Base-by-base conservation (phyloP, 2,888 invertebrate species). In the Nyleta sp. region DNA sequence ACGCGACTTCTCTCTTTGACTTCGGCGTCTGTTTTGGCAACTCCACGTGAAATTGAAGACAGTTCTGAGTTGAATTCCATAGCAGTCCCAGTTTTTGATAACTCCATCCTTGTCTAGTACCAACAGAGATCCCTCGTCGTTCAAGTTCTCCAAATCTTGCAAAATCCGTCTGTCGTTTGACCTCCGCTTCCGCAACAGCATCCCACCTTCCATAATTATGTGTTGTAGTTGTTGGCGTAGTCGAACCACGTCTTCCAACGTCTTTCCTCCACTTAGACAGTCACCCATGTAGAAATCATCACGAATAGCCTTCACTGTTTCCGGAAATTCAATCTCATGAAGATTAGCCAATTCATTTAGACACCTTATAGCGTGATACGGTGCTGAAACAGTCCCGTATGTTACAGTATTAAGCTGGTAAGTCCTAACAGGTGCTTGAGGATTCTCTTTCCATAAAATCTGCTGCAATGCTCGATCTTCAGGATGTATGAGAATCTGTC, bases 201-300 rank as follows among this genome's bases (percentile, higher is more conserved):
- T 13, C 11, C 24, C 7, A 24, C 13, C n/a, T 48, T 24, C 17
- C 35, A 35, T 35, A 2, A 35, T 3, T 11, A 35, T 11, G n/a
- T 35, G 2, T 35, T 6, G 35, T 10, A 35, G 7, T 11, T 35
- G 7, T 11, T 11, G 35, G 2, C 35, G 6, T 10, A 35, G 35
- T 35, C 11, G 35, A 35, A 35, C n/a, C n/a, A 35, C 35, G 2
- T 11, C 10, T 10, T 48, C 10, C 24, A 48, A n/a, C 11, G 24
- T 48, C 8, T 48, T 13, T 13, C 48, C 48, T 24, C 48, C 48
- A 10, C 24, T 24, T 1, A 48, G 3, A 10, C 22, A 48, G 20
- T 48, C 44, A 48, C 31, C 50, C 50, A 52, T 28, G 10, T 33
- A 52, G 17, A 28, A 48, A 48, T 24, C 35, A 35, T 35, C 35